phyloP scores from a whole-genome alignment of 2,888 invertebrate genomes.

The Drosophila lutescens region DNA sequence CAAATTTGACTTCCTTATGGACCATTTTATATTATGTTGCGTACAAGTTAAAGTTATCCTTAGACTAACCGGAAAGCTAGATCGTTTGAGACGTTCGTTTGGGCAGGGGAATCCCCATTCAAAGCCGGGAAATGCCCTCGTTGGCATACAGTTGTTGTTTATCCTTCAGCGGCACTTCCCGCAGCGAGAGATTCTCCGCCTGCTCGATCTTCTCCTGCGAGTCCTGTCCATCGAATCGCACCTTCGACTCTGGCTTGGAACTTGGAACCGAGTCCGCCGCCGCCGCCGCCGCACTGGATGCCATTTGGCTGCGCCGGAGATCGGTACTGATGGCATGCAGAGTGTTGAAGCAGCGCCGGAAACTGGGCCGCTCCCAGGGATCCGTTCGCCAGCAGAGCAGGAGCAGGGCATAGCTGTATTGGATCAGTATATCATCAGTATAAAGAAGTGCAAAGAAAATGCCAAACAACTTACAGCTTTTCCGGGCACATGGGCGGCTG shows the following conservation, averaged over 20 bases:
- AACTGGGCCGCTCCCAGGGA: constrained; percentile 93
- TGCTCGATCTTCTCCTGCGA: neutral
- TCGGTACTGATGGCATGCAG: constrained; percentile 76
- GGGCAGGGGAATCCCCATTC: neutral
- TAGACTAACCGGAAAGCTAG: constrained; percentile 34
- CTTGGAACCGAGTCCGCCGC: neutral
- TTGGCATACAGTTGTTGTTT: constrained; percentile 71
- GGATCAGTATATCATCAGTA: too few species aligned
- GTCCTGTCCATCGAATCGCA: constrained; percentile 57
- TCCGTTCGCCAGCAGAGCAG: constrained; percentile 94
- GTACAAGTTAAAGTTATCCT: constrained; percentile 9
- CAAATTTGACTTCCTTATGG: neutral
- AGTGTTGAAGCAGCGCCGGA: constrained; percentile 90
- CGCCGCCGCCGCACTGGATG: neutral
- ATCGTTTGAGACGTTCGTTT: constrained; percentile 3
- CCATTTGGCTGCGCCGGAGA: constrained; percentile 56
- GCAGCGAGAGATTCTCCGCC: constrained; percentile 38
- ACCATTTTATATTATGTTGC: constrained; percentile 1
- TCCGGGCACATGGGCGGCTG: constrained; percentile 93
- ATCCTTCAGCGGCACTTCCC: constrained; percentile 1
- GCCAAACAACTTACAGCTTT: constrained; percentile 85
- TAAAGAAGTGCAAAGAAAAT: too few species aligned
- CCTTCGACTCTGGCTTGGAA: constrained; percentile 44
- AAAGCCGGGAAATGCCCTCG: constrained; percentile 78
- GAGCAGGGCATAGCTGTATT: constrained; percentile 91